Evolutionary conservation across 2,797 vertebrate species (phyloP).

Genomic region (Rallus crepitans): DNA sequence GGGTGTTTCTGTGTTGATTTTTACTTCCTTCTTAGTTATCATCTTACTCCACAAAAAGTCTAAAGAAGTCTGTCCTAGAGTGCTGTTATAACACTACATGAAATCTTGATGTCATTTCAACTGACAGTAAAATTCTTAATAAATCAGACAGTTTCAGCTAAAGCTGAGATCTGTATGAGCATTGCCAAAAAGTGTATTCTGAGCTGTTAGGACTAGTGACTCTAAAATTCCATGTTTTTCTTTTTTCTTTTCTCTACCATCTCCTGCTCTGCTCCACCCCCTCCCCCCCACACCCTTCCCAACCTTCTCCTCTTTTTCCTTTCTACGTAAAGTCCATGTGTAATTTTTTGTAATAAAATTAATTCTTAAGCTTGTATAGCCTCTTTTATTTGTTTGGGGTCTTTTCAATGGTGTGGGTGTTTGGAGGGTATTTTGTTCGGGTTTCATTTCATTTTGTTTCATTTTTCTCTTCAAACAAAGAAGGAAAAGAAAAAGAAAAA

Average conservation of each 20-base stretch:
- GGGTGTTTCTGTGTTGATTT: background rate
- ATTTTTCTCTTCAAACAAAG: background rate
- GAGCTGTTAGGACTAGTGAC: background rate
- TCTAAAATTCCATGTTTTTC: background rate
- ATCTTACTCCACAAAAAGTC: background rate
- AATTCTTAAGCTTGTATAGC: fast-evolving
- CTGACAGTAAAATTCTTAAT: background rate
- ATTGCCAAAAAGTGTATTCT: background rate
- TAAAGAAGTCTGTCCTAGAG: background rate
- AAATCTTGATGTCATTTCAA: background rate
- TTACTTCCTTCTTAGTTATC: background rate
- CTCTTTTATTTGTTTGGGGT: fast-evolving
- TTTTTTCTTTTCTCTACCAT: background rate
- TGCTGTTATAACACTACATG: background rate
- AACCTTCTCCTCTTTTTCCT: background rate
- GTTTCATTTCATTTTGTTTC: background rate
- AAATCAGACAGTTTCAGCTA: background rate
- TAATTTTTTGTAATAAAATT: background rate
- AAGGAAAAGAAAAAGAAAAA: no score
- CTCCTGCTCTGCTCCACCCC: no score
- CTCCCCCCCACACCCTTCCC: background rate
- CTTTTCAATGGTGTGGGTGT: no score
- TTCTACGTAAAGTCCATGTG: background rate
- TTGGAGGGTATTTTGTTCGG: no score
- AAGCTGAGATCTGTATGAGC: background rate